Conservation (phyloP, 2,113 vertebrate genomes). For the Taurulus bubalis region DNA sequence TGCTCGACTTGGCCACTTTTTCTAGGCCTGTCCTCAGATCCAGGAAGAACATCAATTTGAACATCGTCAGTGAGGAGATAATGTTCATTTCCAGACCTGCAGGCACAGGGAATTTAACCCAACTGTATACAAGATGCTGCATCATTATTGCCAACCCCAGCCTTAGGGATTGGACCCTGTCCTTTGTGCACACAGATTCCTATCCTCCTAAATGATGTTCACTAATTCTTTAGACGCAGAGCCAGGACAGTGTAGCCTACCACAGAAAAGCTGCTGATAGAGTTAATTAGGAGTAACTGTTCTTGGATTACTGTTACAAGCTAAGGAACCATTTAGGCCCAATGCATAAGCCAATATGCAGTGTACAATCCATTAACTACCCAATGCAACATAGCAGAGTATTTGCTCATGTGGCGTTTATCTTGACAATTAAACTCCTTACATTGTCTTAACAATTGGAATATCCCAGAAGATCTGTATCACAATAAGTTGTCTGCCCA, state of each 20-base stretch:
- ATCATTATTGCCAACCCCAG: slow-evolving; percentile 27
- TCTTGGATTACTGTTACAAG: slow-evolving; percentile 68
- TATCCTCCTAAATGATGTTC: slow-evolving; percentile 58
- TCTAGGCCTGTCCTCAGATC: slow-evolving; percentile 7
- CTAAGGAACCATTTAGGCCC: slow-evolving; percentile 45
- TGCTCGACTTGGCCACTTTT: slow-evolving; percentile 30
- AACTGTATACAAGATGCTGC: slow-evolving; percentile 20
- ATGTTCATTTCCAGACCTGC: slow-evolving; percentile 39
- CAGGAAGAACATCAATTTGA: slow-evolving; percentile 38
- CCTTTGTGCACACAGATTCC: slow-evolving; percentile 52
- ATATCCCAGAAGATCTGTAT: slow-evolving; percentile 5
- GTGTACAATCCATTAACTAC: slow-evolving; percentile 53
- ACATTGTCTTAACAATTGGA: slow-evolving; percentile 26
- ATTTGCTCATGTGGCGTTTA: slow-evolving; percentile 34
- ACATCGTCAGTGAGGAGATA: slow-evolving; percentile 31
- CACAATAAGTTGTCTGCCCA: not conserved
- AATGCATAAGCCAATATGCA: slow-evolving; percentile 49
- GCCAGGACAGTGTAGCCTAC: slow-evolving; percentile 42
- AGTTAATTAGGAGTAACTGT: slow-evolving; percentile 68
- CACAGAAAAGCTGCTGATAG: slow-evolving; percentile 54
- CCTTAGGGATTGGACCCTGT: slow-evolving; percentile 41
- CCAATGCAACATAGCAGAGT: slow-evolving; percentile 21
- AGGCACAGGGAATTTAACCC: slow-evolving; percentile 14
- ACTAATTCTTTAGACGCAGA: slow-evolving; percentile 43
- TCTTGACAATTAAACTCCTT: slow-evolving; percentile 52